Evolutionary conservation across 2,888 invertebrate species (phyloP).

Genomic region (Eupithecia dodoneata): DNA sequence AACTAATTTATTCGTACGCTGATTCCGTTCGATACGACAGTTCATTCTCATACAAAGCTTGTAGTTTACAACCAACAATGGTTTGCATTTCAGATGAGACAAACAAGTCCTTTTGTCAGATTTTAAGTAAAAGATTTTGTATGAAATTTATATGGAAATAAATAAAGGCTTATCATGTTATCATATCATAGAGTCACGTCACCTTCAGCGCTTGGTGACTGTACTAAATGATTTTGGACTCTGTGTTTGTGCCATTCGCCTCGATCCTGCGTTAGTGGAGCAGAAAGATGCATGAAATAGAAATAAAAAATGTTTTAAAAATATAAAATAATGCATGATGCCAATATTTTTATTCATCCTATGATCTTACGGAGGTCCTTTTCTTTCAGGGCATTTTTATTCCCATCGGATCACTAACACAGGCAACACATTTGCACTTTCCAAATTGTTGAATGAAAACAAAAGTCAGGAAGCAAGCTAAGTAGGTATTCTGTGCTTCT

Average conservation of each 20-base stretch:
- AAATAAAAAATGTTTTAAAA: no score
- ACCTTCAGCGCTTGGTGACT: neutral
- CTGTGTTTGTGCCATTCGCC: neutral
- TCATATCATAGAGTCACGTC: neutral
- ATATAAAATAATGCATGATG: neutral
- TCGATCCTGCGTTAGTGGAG: neutral
- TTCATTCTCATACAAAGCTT: neutral
- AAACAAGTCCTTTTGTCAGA: neutral
- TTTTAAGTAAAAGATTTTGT: neutral
- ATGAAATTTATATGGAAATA: neutral
- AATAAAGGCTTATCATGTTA: neutral
- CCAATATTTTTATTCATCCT: neutral
- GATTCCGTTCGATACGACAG: slow-evolving; percentile 3
- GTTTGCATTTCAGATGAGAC: neutral
- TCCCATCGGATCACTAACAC: neutral
- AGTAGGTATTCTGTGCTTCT: neutral
- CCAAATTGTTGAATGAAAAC: neutral
- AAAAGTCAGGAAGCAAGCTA: neutral
- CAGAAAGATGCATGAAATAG: neutral
- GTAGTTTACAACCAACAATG: neutral
- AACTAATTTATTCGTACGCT: slow-evolving; percentile 6
- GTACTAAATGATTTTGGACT: neutral
- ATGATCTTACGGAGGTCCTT: neutral
- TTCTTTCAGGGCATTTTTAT: neutral
- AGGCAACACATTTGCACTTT: neutral